Conservation (phyloP, 2,113 vertebrate species). For the Ciconia boyciana region DNA sequence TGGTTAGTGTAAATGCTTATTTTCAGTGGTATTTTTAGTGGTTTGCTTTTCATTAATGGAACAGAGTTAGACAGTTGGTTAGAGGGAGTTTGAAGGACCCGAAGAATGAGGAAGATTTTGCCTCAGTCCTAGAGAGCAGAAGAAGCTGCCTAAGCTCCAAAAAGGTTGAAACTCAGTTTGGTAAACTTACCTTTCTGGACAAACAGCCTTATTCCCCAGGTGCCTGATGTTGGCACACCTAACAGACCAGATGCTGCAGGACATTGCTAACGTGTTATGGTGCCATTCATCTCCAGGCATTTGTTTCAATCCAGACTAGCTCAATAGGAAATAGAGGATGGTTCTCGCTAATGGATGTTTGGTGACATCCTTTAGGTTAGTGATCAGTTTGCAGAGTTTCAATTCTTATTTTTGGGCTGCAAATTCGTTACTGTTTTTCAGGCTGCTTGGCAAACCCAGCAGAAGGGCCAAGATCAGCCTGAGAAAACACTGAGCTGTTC, state of each 20-base stretch:
- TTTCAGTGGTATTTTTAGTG: neutral
- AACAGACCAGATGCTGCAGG: neutral
- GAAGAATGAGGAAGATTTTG: neutral
- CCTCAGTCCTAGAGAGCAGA: neutral
- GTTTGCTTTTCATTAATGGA: neutral
- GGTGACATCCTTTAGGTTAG: neutral
- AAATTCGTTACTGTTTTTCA: neutral
- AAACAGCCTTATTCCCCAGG: neutral
- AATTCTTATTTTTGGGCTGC: neutral
- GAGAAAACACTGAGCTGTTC: neutral
- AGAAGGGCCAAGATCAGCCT: neutral
- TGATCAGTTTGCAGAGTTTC: neutral
- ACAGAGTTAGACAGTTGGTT: neutral
- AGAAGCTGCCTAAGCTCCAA: neutral
- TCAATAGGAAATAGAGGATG: neutral
- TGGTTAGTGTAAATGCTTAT: neutral
- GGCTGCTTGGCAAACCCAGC: neutral
- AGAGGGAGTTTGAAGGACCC: neutral
- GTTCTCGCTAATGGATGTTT: neutral
- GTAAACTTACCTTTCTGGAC: neutral
- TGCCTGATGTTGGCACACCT: neutral
- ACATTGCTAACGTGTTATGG: neutral
- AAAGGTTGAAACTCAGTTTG: neutral
- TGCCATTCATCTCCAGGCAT: neutral
- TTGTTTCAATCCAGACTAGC: neutral